Evolutionary conservation across 2,113 vertebrate genomes (phyloP).

Genomic region (Boulengeromyrus knoepffleri): DNA sequence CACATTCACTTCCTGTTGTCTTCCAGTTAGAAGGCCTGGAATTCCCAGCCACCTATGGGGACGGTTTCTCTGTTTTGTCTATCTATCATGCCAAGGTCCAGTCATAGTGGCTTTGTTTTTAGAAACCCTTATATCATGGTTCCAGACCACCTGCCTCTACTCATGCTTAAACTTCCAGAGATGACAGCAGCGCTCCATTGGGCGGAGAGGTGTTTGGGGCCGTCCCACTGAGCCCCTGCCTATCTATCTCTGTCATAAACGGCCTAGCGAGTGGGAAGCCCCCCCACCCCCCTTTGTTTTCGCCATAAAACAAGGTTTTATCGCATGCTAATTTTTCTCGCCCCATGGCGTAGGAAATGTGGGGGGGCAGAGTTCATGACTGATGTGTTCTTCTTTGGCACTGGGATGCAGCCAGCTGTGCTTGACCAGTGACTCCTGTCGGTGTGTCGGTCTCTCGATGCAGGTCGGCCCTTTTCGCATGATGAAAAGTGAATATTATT

Average conservation of each 20-base stretch:
- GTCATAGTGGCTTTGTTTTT: slow-evolving; percentile 8
- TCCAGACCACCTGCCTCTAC: slow-evolving; percentile 11
- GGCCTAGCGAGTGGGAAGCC: not conserved
- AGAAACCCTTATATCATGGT: slow-evolving; percentile 4
- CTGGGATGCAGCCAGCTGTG: not conserved
- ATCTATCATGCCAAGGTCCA: not conserved
- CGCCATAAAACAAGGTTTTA: not conserved
- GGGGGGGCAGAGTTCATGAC: not conserved
- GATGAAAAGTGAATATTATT: not conserved
- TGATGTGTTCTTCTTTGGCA: not conserved
- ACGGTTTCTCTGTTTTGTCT: not conserved
- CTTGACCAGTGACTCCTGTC: not conserved
- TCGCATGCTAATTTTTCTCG: not conserved
- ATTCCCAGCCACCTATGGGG: not conserved
- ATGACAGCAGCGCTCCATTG: not conserved
- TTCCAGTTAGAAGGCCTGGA: not conserved
- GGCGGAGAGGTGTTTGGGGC: not conserved
- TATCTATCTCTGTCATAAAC: slow-evolving; percentile 12
- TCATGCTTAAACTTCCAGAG: not conserved
- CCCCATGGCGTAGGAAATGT: not conserved
- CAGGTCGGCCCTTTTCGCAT: not conserved
- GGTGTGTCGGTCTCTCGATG: not conserved
- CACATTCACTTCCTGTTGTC: slow-evolving; percentile 8
- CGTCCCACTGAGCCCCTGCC: not conserved
- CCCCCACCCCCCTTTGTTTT: not conserved